Evolutionary conservation across 2,888 invertebrate genomes (phyloP), one percentile per base, ranked within the genome.

Genomic region (Watsonalla cultraria): DNA sequence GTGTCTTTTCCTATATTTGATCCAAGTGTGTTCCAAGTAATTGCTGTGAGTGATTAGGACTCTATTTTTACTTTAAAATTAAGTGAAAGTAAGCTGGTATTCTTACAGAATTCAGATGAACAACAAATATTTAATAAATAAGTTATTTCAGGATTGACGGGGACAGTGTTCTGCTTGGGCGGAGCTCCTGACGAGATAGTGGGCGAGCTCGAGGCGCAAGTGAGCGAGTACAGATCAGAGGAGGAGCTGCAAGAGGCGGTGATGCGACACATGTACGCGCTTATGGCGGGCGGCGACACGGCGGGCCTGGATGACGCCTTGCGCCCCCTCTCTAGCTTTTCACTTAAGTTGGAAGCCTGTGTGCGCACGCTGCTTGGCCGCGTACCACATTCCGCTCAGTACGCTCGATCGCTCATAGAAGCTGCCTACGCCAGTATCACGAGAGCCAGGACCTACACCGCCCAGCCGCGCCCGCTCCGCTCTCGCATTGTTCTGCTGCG

Each of bases 111-210:
- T n/a, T n/a, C n/a, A n/a, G n/a, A n/a, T n/a, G n/a, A n/a, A n/a
- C n/a, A n/a, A n/a, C n/a, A n/a, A n/a, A n/a, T n/a, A 39, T 39
- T 39, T 8, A 39, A 39, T 9, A 7, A 35, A 7, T 5, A 9
- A 4, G 6, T 9, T 48, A 15, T 58, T 59, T 51, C 39, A 71
- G 84, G 82, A 54, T 54, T 74, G 7, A 71, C 57, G 2, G 85
- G 86, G 5, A 82, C 78, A 0, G 69, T 86, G 2, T 86, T 73
- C 57, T 83, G 80, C 52, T 47, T 84, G 8, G 86, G 86, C 2
- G 66, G 64, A 0, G 63, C 65, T 4, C 85, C 84, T 0, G 70
- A 70, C 5, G 80, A 82, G 45, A 65, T 78, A 24, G 50, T 65
- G 11, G 51, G 39, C 0, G 54, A 63, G 0, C 56, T 86, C 0